Base-by-base conservation (phyloP, 2,888 invertebrate genomes). In the Aquatica leii region DNA sequence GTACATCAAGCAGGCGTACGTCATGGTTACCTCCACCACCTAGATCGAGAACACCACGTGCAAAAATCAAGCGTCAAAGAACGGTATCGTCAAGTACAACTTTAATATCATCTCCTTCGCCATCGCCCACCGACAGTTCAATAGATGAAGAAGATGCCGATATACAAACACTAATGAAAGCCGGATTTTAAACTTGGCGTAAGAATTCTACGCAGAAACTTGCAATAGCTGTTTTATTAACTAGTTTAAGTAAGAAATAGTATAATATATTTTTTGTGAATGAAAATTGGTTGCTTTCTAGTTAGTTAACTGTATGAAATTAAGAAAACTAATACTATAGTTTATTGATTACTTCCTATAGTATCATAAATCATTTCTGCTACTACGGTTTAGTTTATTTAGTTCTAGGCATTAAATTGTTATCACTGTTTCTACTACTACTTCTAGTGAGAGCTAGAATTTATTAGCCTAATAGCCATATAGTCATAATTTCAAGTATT, bases 41-140 rank as follows among this genome's bases (percentile, higher is more conserved):
- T 72, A 72, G 73, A 71, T 58, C 77, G 50, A 85, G 86, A 72
- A 84, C 85, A 12, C 87, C 86, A 18, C 85, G 86, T 67, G 86
- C 86, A 65, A 89, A 85, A 76, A 83, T 83, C 17, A 86, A 86
- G 71, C 85, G 86, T 51, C 89, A 86, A 80, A 86, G 85, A 66
- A 86, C 86, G 37, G 83, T 87, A 78, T 88, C 87, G 8, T 84
- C 87, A 0, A 85, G 86, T 0, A 80, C 90, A 9, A 85, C 91
- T 65, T 86, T 88, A 74, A 85, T 86, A 70, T 88, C 88, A 49
- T 88, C 90, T 2, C 85, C 86, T 61, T 85, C 86, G 60, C 83
- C 82, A 14, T 82, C 83, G 50, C 77, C 80, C 35, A 80, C 82
- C 17, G 75, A 75, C 74, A 83, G 81, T 71, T 82, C 80, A 74